These are phyloP conservation scores for Epinotia brunnichana DNA, from an alignment of 2,888 invertebrate species.

Conservation along the genomic window DNA sequence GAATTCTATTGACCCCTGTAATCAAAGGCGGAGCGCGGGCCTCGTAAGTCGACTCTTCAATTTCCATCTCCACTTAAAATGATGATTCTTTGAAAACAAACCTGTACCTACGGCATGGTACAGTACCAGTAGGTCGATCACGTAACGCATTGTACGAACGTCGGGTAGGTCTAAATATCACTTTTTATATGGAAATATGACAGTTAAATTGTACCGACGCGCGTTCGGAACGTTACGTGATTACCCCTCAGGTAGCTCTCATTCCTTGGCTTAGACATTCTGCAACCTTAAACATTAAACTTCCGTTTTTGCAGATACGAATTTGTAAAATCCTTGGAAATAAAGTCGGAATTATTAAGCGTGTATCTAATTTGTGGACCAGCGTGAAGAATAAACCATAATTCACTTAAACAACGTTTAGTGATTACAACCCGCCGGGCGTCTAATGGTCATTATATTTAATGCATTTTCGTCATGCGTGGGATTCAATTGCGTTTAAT, in stretches of 20 bases:
- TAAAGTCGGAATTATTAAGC: background rate
- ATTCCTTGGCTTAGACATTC: background rate
- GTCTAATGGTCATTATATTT: background rate
- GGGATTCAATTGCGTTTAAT: conserved; percentile 27
- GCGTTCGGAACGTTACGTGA: no score
- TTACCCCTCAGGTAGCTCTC: no score
- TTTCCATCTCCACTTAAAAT: conserved; percentile 29
- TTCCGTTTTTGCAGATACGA: background rate
- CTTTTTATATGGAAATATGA: no score
- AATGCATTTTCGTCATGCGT: conserved; percentile 30
- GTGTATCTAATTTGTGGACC: background rate
- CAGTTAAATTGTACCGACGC: no score
- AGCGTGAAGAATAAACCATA: conserved; percentile 3
- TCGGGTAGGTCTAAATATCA: no score
- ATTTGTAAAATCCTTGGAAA: background rate
- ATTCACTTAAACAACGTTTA: conserved; percentile 13
- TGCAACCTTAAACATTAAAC: background rate
- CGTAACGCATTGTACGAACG: no score
- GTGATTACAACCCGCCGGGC: background rate
- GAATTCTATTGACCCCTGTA: conserved; percentile 18
- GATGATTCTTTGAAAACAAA: conserved; percentile 12
- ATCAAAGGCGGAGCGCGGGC: conserved; percentile 19
- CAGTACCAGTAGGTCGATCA: no score
- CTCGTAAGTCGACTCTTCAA: conserved; percentile 24
- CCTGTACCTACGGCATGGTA: background rate